Percentiles rank a stretch among this genome's conserved stretches.
Evolutionary conservation across 2,888 invertebrate genomes (phyloP).

Genomic region (Isotomurus palustris): DNA sequence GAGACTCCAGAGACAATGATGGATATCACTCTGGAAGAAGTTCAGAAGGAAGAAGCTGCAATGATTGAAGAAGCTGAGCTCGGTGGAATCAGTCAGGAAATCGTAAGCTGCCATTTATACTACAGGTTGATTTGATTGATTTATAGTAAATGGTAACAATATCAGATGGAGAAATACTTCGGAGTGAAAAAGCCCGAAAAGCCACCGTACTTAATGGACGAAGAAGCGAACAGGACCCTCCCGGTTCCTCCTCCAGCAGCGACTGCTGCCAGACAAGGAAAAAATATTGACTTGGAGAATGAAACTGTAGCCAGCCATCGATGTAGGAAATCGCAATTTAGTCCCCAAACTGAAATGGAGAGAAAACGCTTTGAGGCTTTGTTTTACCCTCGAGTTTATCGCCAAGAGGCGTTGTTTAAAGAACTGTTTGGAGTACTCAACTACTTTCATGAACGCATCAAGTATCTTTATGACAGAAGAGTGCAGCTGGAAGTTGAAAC

Average conservation of each 20-base stretch:
- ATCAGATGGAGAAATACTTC: conserved; percentile 27
- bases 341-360: conserved; percentile 27
- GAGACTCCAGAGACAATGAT: conserved; percentile 49
- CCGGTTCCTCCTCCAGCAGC: conserved; percentile 12
- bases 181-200: conserved; percentile 22
- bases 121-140: background rate
- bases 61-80: conserved; percentile 24
- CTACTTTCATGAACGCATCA: conserved; percentile 63
- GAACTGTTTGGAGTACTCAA: conserved; percentile 59
- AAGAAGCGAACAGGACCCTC: conserved; percentile 9
- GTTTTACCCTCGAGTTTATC: conserved; percentile 45
- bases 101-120: no score
- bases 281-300: conserved; percentile 27
- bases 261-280: conserved; percentile 16
- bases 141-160: background rate
- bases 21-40: conserved; percentile 25
- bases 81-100: conserved; percentile 18
- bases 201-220: conserved; percentile 7
- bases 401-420: conserved; percentile 61
- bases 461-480: conserved; percentile 57
- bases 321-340: conserved; percentile 37
- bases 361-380: conserved; percentile 21
- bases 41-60: conserved; percentile 21
- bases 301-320: conserved; percentile 37
- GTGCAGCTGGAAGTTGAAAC: conserved; percentile 58